These are phyloP conservation scores for Drosophila saltans DNA, from an alignment of 1,140 invertebrate species.

Conservation along the genomic window DNA sequence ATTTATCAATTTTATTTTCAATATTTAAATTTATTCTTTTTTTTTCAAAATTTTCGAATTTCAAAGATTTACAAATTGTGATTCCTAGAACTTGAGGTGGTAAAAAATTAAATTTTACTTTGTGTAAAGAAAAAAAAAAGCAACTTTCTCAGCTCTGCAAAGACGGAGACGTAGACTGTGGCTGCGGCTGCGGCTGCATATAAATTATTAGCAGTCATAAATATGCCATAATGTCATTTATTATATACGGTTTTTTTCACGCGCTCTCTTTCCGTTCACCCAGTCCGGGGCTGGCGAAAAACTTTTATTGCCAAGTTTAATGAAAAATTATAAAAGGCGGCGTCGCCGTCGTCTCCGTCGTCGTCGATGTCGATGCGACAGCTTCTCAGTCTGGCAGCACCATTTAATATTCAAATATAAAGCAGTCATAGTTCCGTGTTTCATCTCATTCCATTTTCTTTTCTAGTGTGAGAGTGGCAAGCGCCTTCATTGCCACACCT, in stretches of 20 bases:
- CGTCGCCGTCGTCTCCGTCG: slow-evolving; percentile 37
- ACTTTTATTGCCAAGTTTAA: slow-evolving; percentile 82
- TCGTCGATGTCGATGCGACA: slow-evolving; percentile 20
- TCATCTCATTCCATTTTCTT: neutral
- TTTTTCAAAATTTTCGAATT: no score
- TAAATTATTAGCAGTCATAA: slow-evolving; percentile 81
- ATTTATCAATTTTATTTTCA: no score
- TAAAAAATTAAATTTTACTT: slow-evolving; percentile 46
- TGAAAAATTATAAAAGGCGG: slow-evolving; percentile 80
- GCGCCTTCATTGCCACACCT: slow-evolving; percentile 3
- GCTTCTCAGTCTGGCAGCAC: slow-evolving; percentile 17
- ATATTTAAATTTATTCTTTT: no score
- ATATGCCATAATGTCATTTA: slow-evolving; percentile 81
- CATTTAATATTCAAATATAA: slow-evolving; percentile 63
- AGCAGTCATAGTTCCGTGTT: slow-evolving; percentile 59
- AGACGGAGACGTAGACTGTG: slow-evolving; percentile 23
- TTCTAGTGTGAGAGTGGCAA: neutral
- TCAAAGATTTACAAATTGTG: neutral
- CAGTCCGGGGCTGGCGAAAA: slow-evolving; percentile 69
- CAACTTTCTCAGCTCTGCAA: slow-evolving; percentile 43
- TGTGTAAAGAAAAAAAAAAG: slow-evolving; percentile 21
- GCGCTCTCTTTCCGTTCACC: slow-evolving; percentile 53
- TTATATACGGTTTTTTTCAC: slow-evolving; percentile 73
- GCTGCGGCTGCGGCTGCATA: slow-evolving; percentile 67
- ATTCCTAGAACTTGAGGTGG: neutral